Percentiles rank a stretch among this genome's conserved stretches.
phyloP scores from a whole-genome alignment of 2,113 vertebrate species.

The Chamaetylas fuelleborni region DNA sequence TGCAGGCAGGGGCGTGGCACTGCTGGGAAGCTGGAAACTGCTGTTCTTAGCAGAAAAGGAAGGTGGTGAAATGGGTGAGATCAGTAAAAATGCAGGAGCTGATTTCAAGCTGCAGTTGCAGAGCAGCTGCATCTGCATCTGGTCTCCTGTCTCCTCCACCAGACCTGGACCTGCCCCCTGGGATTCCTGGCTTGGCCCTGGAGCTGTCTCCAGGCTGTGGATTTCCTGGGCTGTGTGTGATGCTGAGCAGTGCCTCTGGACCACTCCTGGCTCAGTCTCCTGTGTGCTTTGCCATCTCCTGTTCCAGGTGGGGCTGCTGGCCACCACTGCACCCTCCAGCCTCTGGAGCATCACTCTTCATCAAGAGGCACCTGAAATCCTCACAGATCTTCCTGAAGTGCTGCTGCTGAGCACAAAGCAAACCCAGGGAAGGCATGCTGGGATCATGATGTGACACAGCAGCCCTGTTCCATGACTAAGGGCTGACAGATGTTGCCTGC shows the following conservation, averaged over 20 bases:
- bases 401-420: not conserved
- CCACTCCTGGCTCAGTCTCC: not conserved
- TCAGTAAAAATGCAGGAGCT: not conserved
- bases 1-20: fast-evolving
- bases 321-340: not conserved
- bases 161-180: not conserved
- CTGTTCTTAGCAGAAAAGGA: not conserved
- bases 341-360: fast-evolving
- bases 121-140: not conserved
- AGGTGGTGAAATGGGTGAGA: not conserved
- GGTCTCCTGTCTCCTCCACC: not conserved
- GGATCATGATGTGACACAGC: not conserved
- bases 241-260: not conserved
- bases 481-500: not conserved
- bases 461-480: not conserved
- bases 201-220: not conserved
- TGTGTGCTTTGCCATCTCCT: fast-evolving
- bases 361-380: not conserved
- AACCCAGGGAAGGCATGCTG: not conserved
- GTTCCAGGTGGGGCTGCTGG: fast-evolving
- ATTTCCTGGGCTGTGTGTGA: not conserved
- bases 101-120: not conserved
- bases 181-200: not conserved
- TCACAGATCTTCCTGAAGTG: not conserved
- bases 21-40: not conserved